Evolutionary conservation across 2,113 vertebrate genomes (phyloP).

Genomic region (Ovis canadensis): DNA sequence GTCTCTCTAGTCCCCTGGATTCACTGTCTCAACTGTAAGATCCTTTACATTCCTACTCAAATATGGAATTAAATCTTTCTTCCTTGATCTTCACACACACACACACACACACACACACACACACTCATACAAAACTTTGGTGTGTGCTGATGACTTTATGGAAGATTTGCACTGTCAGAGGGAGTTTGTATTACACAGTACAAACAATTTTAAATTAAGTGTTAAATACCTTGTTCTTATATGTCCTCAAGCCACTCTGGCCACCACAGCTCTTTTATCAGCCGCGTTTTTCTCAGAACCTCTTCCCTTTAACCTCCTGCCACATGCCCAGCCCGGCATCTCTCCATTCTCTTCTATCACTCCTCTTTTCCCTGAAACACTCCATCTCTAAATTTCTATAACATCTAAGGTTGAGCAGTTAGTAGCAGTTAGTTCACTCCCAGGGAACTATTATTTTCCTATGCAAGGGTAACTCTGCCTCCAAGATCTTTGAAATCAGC

Average conservation of each 20-base stretch:
- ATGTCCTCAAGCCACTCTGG: neutral
- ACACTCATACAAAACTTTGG: neutral
- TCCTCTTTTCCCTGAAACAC: neutral
- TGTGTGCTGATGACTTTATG: neutral
- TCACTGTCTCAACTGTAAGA: neutral
- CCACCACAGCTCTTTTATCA: neutral
- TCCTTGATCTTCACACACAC: neutral
- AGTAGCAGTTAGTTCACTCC: neutral
- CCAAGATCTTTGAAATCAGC: neutral
- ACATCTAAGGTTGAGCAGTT: neutral
- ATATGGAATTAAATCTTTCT: neutral
- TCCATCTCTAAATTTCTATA: neutral
- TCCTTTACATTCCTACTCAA: neutral
- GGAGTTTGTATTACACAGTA: neutral
- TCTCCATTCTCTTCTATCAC: neutral
- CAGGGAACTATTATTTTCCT: neutral
- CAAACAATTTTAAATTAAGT: neutral
- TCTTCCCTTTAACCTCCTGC: neutral
- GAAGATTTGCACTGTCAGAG: neutral
- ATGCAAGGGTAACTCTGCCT: neutral
- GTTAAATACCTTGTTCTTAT: neutral
- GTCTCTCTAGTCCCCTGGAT: neutral
- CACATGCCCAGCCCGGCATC: accelerated
- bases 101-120: neutral
- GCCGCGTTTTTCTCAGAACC: neutral